Conservation (phyloP, 2,888 invertebrate species). For the Tenthredo mesomela region DNA sequence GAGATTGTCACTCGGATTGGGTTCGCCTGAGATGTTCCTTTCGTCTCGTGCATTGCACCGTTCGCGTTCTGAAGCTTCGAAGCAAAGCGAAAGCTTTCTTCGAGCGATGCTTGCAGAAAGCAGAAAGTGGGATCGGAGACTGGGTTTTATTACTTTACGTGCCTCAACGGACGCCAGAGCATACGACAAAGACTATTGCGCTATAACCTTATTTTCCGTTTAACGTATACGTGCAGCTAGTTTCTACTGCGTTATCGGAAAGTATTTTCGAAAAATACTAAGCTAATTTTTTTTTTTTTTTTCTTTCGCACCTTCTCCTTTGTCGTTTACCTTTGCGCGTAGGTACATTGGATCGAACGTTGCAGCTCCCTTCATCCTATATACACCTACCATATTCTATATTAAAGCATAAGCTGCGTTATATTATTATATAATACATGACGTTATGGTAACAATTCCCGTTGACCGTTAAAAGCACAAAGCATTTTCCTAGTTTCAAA, state of each 20-base stretch:
- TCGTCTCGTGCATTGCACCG: neutral
- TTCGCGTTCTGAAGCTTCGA: neutral
- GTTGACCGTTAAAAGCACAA: slow-evolving; percentile 44
- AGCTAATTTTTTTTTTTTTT: too few relatives aligned
- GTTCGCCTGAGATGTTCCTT: neutral
- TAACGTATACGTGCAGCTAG: neutral
- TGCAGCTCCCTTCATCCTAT: too few relatives aligned
- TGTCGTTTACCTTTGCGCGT: neutral
- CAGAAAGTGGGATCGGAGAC: slow-evolving; percentile 50
- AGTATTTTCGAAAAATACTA: too few relatives aligned
- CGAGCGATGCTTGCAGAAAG: slow-evolving; percentile 11
- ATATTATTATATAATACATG: neutral
- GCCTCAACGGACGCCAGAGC: slow-evolving; percentile 63
- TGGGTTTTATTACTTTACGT: slow-evolving; percentile 71
- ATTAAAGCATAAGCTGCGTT: neutral
- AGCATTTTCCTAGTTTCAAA: slow-evolving; percentile 3
- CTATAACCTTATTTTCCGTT: slow-evolving; percentile 21
- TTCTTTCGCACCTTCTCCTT: neutral
- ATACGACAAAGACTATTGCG: slow-evolving; percentile 39
- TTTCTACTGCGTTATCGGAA: neutral
- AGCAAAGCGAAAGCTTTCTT: slow-evolving; percentile 1
- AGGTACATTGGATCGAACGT: too few relatives aligned
- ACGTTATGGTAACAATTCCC: neutral
- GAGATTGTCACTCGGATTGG: neutral
- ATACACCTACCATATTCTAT: neutral